phyloP scores from a whole-genome alignment of 92 coral and sea anemone species.

The Chrysogorgia sp. region DNA sequence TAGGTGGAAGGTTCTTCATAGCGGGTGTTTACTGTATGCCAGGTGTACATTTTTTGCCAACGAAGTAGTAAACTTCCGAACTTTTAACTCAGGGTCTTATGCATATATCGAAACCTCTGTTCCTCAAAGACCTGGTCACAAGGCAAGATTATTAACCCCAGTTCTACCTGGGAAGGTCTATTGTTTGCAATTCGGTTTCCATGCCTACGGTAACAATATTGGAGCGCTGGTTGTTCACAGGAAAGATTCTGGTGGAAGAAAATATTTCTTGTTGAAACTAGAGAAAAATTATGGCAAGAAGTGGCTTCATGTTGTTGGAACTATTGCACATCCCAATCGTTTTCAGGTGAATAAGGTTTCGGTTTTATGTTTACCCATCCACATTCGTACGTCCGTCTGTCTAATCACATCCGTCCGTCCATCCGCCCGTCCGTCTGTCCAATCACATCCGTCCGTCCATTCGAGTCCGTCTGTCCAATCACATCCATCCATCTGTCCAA shows the following conservation, averaged over 20 bases:
- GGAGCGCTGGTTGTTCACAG: constrained; percentile 3
- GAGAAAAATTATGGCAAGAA: constrained; percentile 19
- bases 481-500: neutral
- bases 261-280: neutral
- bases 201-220: constrained; percentile 22
- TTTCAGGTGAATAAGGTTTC: constrained; percentile 9
- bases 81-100: constrained; percentile 1
- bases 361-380: neutral
- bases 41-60: neutral
- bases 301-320: constrained; percentile 11
- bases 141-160: neutral
- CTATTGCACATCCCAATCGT: neutral
- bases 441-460: neutral
- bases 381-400: neutral
- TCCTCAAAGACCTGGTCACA: constrained; percentile 20
- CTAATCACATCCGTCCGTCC: neutral
- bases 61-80: neutral
- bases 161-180: constrained; percentile 22
- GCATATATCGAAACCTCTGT: constrained; percentile 13
- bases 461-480: neutral
- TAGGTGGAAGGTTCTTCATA: no score
- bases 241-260: neutral
- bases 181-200: constrained; percentile 38
- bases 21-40: no score
- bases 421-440: neutral